Base-by-base conservation (phyloP, 2,113 vertebrate species). In the Alethe castanea region DNA sequence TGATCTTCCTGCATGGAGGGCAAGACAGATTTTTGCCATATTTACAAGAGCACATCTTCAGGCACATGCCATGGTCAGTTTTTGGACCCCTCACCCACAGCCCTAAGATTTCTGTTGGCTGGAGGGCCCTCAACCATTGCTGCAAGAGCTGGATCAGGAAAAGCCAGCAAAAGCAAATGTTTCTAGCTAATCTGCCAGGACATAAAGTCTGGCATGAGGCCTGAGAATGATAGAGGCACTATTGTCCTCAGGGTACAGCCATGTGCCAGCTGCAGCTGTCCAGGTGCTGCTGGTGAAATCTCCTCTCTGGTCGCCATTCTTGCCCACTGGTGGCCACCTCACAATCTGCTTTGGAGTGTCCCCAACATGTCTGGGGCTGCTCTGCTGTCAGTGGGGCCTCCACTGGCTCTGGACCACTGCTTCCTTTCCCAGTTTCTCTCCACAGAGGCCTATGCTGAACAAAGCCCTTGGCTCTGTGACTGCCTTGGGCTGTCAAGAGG, bases 381-480 rank as follows among this genome's bases (percentile, higher is more conserved):
- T 91, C n/a, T 33, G 65, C 61, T 85, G 33, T 53, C 2, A 0
- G 28, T 40, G 81, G 78, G 85, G 70, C 82, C 82, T 77, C 57
- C 82, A 16, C 79, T 92, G 92, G 92, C 84, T 91, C 84, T 6
- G 8, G 65, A 74, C 50, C 24, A 1, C 36, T 1, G 6, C 78
- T 90, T 94, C 74, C 71, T 91, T 72, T 94, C 76, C 74, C 82
- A 93, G 71, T 23, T 95, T 42, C 65, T 96, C 66, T 94, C 78
- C 9, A 1, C 54, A 65, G 95, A 94, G 70, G 53, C 50, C 54
- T 1, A 0, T 2, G 8, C 31, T 91, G 78, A 85, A n/a, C 59
- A 69, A 62, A 88, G 64, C 45, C 54, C 14, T 88, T 83, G 80
- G 69, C 67, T 90, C 35, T 10, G 1, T 1, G 1, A 42, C 26